phyloP scores from a whole-genome alignment of 2,888 invertebrate genomes.

The Pheosia gnoma region DNA sequence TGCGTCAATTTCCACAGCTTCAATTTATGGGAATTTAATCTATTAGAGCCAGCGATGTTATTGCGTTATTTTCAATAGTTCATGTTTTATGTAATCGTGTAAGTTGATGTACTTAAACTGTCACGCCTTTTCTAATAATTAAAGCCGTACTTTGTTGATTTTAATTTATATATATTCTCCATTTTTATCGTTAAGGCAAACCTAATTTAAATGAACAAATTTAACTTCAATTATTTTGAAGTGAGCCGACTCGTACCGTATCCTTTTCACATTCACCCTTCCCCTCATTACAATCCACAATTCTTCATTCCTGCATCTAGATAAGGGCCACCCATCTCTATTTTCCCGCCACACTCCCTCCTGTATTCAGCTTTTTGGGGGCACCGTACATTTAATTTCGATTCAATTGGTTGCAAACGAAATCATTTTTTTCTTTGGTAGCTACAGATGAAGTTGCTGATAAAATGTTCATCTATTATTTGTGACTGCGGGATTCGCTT shows the following conservation, averaged over 20 bases:
- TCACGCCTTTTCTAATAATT: too few species aligned
- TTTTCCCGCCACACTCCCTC: constrained; percentile 61
- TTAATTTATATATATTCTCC: constrained; percentile 40
- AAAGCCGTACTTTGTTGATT: too few species aligned
- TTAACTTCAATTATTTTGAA: constrained; percentile 83
- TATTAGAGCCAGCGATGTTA: too few species aligned
- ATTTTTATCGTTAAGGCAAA: constrained; percentile 57
- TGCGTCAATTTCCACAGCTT: constrained; percentile 22
- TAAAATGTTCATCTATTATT: constrained; percentile 69
- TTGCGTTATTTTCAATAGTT: too few species aligned
- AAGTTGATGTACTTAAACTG: too few species aligned
- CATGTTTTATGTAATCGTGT: too few species aligned
- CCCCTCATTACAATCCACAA: constrained; percentile 79
- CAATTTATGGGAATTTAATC: constrained; percentile 18
- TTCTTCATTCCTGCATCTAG: constrained; percentile 78
- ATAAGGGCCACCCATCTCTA: constrained; percentile 77
- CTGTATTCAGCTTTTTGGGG: constrained; percentile 58
- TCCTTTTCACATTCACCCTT: constrained; percentile 79
- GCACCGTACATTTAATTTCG: constrained; percentile 76
- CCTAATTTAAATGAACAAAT: constrained; percentile 81
- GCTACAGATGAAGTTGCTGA: constrained; percentile 71
- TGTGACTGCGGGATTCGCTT: constrained; percentile 58
- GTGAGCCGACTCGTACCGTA: constrained; percentile 73
- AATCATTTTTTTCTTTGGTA: constrained; percentile 74
- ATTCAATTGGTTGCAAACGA: constrained; percentile 77